Base-by-base conservation (phyloP, 2,113 vertebrate genomes). In the Ammodramus savannarum region DNA sequence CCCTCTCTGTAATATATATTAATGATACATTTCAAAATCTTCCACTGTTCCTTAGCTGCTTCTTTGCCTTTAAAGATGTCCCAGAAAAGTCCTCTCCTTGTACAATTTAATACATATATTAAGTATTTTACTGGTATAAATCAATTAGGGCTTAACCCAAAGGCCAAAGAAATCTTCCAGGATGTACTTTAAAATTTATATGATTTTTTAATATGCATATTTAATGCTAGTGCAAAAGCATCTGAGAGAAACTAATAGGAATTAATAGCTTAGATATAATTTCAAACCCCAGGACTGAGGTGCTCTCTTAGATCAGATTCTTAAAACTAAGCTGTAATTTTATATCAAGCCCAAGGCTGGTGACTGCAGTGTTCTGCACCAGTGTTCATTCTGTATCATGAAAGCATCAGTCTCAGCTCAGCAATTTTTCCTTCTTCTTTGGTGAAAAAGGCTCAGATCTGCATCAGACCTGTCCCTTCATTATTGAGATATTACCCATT, bases 71-170 rank as follows among this genome's bases (percentile, higher is more conserved):
- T 22, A 86, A 85, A 36, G 13, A 17, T 51, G 51, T 46, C 51
- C 59, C 79, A 80, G 83, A 74, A 88, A 93, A 93, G 59, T 71
- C 52, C 17, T 84, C 31, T 83, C 38, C 72, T 63, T 74, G 19
- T 88, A 74, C 4, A 8, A 71, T 71, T 93, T 74, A 66, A 90
- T 88, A 87, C 46, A 89, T 54, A 69, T 79, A 73, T 55, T 27
- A 72, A 75, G 66, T 65, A 85, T 91, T 85, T 92, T 46, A 82
- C 54, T 36, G 26, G 26, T 80, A 62, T 78, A 85, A 92, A 85
- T 89, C 69, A 95, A 86, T 89, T 79, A 87, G 59, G 38, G 41
- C 55, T 94, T 94, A 94, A 96, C 74, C 67, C 58, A 94, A 90
- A 93, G 75, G 94, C 71, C 82, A 93, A 11, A 3, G 31, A 95